Base-by-base conservation (phyloP, 2,113 vertebrate genomes). In the Lipotes vexillifer region DNA sequence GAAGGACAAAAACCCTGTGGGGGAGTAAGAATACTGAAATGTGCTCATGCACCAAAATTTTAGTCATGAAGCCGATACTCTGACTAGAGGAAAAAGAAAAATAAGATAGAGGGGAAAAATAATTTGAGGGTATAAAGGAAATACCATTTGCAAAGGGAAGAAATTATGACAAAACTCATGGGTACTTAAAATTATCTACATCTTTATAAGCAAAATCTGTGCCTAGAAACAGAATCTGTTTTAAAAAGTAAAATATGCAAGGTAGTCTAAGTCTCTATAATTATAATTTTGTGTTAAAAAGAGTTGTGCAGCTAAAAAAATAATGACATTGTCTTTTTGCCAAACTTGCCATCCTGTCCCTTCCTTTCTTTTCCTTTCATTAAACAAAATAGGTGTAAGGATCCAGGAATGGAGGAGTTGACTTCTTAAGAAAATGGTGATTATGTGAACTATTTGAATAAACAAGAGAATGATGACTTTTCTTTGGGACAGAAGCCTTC, bases 41-140 rank as follows among this genome's bases (percentile, higher is more conserved):
- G 92, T 93, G 92, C 72, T 96, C 96, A 98, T 95, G 92, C 89
- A 96, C 96, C 96, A 97, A 88, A 96, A 94, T 88, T 65, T 46
- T 71, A 96, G 93, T 96, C 92, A 91, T 68, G 94, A 94, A 97
- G 85, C 82, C 46, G 81, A 85, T 82, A 77, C 93, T 96, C 90
- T 89, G 94, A 96, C 77, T 74, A 57, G 86, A 96, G 92, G 66
- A n/a, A 72, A 94, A 87, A 86, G 93, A 49, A 96, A 94, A 95
- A 84, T 52, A 96, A 80, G 84, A 75, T 57, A 63, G 33, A 88
- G 57, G 61, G 66, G 46, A 33, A 61, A 83, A 66, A 57, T 20
- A 90, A 57, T 87, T 87, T 33, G 86, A 91, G 31, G 18, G 27
- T 55, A 14, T 71, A 77, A 63, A 86, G 86, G 61, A 94, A 96